These are phyloP conservation scores for Chrysomela aeneicollis DNA, from an alignment of 2,888 invertebrate genomes.

Conservation along the genomic window DNA sequence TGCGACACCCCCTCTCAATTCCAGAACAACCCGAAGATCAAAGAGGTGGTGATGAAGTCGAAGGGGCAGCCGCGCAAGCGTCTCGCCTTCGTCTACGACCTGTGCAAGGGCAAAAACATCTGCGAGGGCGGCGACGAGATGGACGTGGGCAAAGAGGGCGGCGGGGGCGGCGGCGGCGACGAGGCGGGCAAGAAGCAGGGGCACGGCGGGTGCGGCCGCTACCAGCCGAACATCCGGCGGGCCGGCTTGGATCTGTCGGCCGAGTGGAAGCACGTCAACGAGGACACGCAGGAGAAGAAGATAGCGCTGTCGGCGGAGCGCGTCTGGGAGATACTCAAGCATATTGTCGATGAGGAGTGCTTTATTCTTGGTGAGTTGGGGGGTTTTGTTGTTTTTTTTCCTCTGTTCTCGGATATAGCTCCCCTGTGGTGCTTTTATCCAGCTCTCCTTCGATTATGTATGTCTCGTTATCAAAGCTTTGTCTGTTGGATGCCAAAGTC, in stretches of 20 bases:
- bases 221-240: conserved; percentile 92
- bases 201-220: conserved; percentile 98
- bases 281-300: conserved; percentile 97
- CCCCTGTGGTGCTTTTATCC: too few relatives aligned
- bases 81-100: conserved; percentile 93
- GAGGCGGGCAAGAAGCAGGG: conserved; percentile 66
- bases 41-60: conserved; percentile 94
- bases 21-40: conserved; percentile 88
- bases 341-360: conserved; percentile 96
- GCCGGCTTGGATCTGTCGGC: conserved; percentile 92
- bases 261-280: conserved; percentile 99
- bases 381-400: too few relatives aligned
- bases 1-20: not conserved
- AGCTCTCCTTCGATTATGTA: too few relatives aligned
- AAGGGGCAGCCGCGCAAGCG: conserved; percentile 96
- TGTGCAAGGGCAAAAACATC: conserved; percentile 97
- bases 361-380: conserved; percentile 72
- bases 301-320: conserved; percentile 92
- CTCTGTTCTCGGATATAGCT: too few relatives aligned
- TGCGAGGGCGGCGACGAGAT: conserved; percentile 99
- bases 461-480: too few relatives aligned
- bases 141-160: conserved; percentile 81
- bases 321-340: conserved; percentile 96
- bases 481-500: too few relatives aligned
- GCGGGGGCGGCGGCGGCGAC: conserved; percentile 75